These are phyloP conservation scores for Apamea anceps DNA, from an alignment of 2,888 invertebrate genomes.

Conservation along the genomic window DNA sequence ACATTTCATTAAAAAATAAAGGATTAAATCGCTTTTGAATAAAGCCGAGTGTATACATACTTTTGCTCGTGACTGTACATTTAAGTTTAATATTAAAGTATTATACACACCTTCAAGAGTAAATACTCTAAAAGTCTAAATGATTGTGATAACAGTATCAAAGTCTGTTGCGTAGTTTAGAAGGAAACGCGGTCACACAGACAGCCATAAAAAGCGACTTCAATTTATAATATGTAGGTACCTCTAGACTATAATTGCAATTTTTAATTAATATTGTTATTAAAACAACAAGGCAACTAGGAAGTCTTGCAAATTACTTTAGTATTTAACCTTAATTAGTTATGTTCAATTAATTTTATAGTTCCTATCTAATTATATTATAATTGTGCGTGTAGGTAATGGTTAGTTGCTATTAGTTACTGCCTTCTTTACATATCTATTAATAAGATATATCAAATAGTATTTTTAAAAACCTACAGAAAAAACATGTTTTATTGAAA, in stretches of 20 bases:
- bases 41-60: too few relatives aligned
- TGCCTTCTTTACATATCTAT: not conserved
- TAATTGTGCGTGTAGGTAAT: conserved; percentile 7
- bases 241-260: conserved; percentile 3
- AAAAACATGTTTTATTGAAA: not conserved
- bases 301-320: conserved; percentile 49
- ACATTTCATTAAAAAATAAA: too few relatives aligned
- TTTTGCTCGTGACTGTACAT: too few relatives aligned
- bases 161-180: not conserved
- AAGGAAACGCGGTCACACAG: not conserved
- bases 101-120: not conserved
- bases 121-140: not conserved
- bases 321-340: conserved; percentile 46
- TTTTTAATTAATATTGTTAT: conserved; percentile 48
- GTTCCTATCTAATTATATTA: conserved; percentile 12
- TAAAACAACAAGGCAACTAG: conserved; percentile 41
- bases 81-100: not conserved
- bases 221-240: not conserved
- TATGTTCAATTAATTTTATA: conserved; percentile 39
- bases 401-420: conserved; percentile 3
- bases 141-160: not conserved
- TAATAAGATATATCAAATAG: not conserved
- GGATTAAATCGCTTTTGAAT: too few relatives aligned
- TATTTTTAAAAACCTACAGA: not conserved
- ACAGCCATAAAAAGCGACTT: too few relatives aligned